Evolutionary conservation across 2,888 invertebrate species (phyloP).

Genomic region (Clitarchus hookeri): DNA sequence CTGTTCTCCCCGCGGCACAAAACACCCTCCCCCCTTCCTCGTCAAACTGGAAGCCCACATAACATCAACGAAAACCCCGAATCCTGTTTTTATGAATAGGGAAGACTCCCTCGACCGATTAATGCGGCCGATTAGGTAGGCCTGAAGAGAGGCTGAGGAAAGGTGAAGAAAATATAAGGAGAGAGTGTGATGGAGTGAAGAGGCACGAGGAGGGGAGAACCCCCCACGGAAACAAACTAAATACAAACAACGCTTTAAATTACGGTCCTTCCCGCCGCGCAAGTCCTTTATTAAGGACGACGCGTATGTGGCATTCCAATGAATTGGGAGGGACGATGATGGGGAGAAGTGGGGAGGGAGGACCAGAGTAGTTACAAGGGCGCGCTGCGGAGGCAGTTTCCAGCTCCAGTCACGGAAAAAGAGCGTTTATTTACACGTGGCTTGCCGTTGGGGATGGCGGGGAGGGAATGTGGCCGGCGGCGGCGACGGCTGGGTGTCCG

Average conservation of each 20-base stretch:
- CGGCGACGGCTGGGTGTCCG: not conserved
- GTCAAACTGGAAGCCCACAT: not conserved
- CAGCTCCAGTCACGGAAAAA: not conserved
- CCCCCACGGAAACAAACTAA: not conserved
- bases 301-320: slow-evolving; percentile 10
- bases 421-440: not conserved
- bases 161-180: not conserved
- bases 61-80: not conserved
- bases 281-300: slow-evolving; percentile 14
- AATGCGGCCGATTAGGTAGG: slow-evolving; percentile 10
- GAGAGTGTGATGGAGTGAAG: not conserved
- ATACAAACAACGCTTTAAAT: slow-evolving; percentile 14
- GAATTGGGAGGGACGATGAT: not conserved
- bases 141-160: not conserved
- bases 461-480: not conserved
- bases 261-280: slow-evolving; percentile 1
- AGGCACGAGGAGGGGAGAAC: not conserved
- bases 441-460: not conserved
- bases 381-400: not conserved
- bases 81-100: slow-evolving; percentile 10
- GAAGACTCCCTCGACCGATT: not conserved
- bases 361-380: not conserved
- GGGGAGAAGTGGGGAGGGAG: not conserved
- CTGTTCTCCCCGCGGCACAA: slow-evolving; percentile 7
- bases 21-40: not conserved